phyloP scores from a whole-genome alignment of 2,113 vertebrate genomes.

The Zootoca vivipara region DNA sequence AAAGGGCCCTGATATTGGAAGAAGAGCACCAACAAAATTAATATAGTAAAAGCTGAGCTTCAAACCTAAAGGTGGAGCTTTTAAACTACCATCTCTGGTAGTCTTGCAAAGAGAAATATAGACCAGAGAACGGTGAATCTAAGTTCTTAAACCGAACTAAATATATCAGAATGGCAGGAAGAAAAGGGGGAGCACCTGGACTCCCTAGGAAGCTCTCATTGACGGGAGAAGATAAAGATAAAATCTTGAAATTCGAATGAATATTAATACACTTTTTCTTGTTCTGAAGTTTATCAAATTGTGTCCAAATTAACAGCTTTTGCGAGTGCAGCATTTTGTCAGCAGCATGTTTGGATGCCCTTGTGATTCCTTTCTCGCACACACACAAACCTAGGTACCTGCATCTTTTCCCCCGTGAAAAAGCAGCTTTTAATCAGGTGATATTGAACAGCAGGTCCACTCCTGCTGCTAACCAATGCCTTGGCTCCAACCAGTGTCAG shows the following conservation, averaged over 20 bases:
- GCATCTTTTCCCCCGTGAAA: not conserved
- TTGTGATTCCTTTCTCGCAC: not conserved
- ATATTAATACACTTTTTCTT: not conserved
- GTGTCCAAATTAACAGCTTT: not conserved
- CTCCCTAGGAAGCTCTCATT: too few species aligned
- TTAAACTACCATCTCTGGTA: too few species aligned
- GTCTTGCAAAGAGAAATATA: too few species aligned
- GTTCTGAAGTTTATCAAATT: not conserved
- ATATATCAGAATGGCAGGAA: too few species aligned
- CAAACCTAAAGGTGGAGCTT: too few species aligned
- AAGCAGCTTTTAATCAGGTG: not conserved
- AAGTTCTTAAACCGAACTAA: too few species aligned
- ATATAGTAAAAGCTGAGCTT: too few species aligned
- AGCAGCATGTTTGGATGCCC: not conserved
- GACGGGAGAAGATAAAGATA: not conserved
- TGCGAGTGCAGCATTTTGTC: not conserved
- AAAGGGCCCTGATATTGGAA: too few species aligned
- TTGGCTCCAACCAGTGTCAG: not conserved
- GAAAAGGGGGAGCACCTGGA: too few species aligned
- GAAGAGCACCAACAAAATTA: too few species aligned
- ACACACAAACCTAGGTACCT: not conserved
- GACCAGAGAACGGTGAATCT: too few species aligned
- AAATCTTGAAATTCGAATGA: not conserved
- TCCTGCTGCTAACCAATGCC: not conserved
- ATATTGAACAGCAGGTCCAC: not conserved